Percentiles rank a stretch among this genome's conserved stretches.
phyloP scores from a whole-genome alignment of 2,888 invertebrate genomes.

The Furcula furcula region DNA sequence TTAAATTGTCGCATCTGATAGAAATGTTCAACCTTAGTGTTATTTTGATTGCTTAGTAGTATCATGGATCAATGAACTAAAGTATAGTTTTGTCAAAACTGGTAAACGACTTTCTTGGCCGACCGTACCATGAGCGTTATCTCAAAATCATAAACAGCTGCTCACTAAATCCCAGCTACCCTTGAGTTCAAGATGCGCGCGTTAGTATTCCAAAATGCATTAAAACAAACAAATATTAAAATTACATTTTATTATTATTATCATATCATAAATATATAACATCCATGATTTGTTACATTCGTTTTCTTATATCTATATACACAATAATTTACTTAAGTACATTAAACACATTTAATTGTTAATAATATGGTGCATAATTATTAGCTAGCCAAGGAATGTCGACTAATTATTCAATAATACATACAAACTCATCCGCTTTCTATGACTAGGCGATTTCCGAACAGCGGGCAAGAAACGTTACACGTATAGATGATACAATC shows the following conservation, averaged over 20 bases:
- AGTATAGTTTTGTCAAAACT: too few species aligned
- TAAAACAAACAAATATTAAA: constrained; percentile 5
- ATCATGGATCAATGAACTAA: too few species aligned
- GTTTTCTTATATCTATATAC: constrained; percentile 43
- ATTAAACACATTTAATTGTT: constrained; percentile 36
- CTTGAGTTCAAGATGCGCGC: too few species aligned
- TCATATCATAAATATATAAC: constrained; percentile 35
- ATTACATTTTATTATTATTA: constrained; percentile 33
- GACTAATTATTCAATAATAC: constrained; percentile 26
- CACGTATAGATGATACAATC: constrained; percentile 18
- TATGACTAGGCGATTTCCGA: constrained; percentile 71
- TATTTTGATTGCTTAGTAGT: too few species aligned
- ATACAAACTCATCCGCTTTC: constrained; percentile 49
- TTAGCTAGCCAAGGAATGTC: constrained; percentile 31
- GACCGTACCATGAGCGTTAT: too few species aligned
- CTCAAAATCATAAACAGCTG: too few species aligned
- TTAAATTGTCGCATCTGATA: too few species aligned
- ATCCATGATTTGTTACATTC: constrained; percentile 34
- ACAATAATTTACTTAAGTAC: constrained; percentile 69
- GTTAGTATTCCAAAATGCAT: too few species aligned
- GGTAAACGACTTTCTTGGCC: too few species aligned
- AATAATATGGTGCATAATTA: constrained; percentile 31
- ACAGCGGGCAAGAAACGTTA: constrained; percentile 54
- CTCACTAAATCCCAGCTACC: too few species aligned
- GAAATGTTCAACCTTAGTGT: too few species aligned